A percentile compares a stretch with the other conserved stretches of the same genome.
phyloP scores from a whole-genome alignment of 2,113 vertebrate genomes.

The Egretta garzetta region DNA sequence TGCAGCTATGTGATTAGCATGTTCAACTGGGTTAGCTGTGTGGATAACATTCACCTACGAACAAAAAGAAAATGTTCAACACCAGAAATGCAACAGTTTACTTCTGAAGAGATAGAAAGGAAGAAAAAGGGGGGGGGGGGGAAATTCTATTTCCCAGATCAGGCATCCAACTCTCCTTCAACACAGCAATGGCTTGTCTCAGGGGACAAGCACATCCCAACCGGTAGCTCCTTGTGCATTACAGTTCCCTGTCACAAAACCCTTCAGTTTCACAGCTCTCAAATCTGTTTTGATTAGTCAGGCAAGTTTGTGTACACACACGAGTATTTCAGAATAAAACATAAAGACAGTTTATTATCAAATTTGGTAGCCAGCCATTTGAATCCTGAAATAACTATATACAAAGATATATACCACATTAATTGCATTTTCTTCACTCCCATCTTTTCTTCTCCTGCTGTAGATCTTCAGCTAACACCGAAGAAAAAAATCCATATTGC shows the following conservation, averaged over 20 bases:
- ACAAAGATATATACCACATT: not conserved
- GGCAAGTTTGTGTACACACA: not conserved
- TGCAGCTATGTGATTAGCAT: slow-evolving; percentile 88
- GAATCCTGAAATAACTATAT: not conserved
- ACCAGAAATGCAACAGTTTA: not conserved
- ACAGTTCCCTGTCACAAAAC: not conserved
- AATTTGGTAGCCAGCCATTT: not conserved
- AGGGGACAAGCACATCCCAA: not conserved
- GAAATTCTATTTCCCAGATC: not conserved
- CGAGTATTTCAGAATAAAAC: not conserved
- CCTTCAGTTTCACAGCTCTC: not conserved
- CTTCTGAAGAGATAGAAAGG: not conserved
- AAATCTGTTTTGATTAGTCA: not conserved
- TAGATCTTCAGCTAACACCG: not conserved
- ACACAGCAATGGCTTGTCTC: not conserved
- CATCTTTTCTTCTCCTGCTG: not conserved
- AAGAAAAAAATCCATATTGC: not conserved
- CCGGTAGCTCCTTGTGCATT: not conserved
- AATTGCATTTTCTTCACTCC: not conserved
- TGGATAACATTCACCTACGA: slow-evolving; percentile 94
- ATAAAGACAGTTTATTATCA: not conserved
- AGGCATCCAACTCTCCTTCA: not conserved
- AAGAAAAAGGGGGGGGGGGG: not conserved
- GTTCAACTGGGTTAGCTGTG: slow-evolving; percentile 87
- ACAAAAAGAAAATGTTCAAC: not conserved